Evolutionary conservation across 2,113 vertebrate genomes (phyloP).

Genomic region (Terrapene triunguis): DNA sequence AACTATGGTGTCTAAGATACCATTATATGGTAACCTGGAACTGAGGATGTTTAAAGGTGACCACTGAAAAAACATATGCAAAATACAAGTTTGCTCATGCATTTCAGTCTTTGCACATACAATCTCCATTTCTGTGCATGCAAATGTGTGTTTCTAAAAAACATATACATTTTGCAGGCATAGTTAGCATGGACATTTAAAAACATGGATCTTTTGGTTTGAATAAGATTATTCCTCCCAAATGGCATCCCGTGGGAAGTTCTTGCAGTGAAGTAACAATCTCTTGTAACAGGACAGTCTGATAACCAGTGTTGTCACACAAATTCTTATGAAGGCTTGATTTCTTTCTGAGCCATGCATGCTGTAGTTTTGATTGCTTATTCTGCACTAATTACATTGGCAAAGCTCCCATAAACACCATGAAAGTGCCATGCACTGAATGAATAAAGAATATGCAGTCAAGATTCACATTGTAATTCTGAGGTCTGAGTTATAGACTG

Average conservation of each 20-base stretch:
- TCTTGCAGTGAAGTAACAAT: background rate
- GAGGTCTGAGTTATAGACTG: background rate
- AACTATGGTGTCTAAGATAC: background rate
- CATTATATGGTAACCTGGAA: background rate
- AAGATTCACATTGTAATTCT: background rate
- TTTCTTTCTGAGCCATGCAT: background rate
- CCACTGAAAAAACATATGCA: fast-evolving
- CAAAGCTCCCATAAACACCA: background rate
- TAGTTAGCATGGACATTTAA: background rate
- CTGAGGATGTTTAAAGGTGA: background rate
- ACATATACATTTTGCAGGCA: background rate
- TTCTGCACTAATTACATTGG: background rate
- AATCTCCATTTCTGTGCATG: background rate
- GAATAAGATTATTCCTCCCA: background rate
- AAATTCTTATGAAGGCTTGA: background rate
- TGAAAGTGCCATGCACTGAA: background rate
- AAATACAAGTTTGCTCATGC: background rate
- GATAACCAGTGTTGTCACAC: background rate
- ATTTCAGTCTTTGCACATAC: background rate
- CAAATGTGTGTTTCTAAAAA: background rate
- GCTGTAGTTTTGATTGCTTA: background rate
- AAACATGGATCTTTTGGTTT: background rate
- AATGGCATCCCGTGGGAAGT: fast-evolving
- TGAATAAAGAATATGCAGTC: background rate
- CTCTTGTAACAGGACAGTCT: background rate